A percentile compares a stretch with the other conserved stretches of the same genome.
These are phyloP conservation scores for Drosophila ustulata DNA, from an alignment of 2,888 invertebrate genomes.

Conservation along the genomic window DNA sequence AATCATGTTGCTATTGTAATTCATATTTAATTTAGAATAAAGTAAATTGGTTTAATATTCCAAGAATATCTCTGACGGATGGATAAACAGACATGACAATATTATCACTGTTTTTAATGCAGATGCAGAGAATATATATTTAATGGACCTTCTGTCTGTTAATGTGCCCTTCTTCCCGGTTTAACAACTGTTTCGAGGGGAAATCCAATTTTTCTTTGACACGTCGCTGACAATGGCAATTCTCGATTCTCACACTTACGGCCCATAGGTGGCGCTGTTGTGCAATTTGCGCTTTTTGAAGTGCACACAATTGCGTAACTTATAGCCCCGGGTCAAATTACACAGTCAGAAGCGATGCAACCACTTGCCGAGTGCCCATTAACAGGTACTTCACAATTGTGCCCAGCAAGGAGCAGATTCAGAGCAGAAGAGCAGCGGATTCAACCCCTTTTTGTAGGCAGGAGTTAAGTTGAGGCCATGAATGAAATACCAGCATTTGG, in stretches of 20 bases:
- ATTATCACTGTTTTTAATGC: too few species aligned
- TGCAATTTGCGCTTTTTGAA: slow-evolving; percentile 80
- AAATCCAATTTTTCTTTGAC: slow-evolving; percentile 36
- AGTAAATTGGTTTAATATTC: too few species aligned
- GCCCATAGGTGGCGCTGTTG: slow-evolving; percentile 70
- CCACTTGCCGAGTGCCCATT: slow-evolving; percentile 81
- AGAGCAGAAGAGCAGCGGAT: not conserved
- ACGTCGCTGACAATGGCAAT: slow-evolving; percentile 59
- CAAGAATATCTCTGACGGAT: too few species aligned
- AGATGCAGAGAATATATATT: too few species aligned
- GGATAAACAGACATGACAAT: too few species aligned
- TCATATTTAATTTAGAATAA: too few species aligned
- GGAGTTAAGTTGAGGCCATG: slow-evolving; percentile 35
- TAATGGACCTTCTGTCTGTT: too few species aligned
- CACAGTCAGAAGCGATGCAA: slow-evolving; percentile 51
- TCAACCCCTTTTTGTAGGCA: slow-evolving; percentile 58
- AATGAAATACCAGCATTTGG: slow-evolving; percentile 82
- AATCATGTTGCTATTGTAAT: too few species aligned
- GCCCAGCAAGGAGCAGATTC: not conserved
- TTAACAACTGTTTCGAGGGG: not conserved
- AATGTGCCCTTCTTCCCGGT: too few species aligned
- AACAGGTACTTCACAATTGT: slow-evolving; percentile 82
- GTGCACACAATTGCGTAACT: slow-evolving; percentile 80
- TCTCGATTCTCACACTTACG: slow-evolving; percentile 44
- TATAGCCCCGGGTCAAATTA: slow-evolving; percentile 85